A percentile compares a stretch with the other conserved stretches of the same genome.
Conservation (phyloP, 2,113 vertebrate genomes). For the Leptodactylus fuscus region DNA sequence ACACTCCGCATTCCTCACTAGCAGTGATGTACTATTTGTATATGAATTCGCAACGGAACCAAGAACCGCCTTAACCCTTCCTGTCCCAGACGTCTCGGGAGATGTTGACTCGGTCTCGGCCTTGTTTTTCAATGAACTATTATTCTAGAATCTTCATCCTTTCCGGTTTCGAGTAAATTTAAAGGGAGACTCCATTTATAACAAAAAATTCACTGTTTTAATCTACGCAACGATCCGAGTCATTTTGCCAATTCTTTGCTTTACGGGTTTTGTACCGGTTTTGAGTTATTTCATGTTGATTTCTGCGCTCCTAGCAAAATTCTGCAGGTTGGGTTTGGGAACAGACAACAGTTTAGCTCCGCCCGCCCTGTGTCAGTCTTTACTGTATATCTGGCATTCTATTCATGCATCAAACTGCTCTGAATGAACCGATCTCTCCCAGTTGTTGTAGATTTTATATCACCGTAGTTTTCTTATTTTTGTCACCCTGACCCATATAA, state of each 20-base stretch:
- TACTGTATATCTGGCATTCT: not conserved
- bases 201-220: not conserved
- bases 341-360: not conserved
- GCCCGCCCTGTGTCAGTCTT: not conserved
- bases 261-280: not conserved
- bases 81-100: not conserved
- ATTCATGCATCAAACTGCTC: not conserved
- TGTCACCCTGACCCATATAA: not conserved
- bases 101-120: too few species aligned
- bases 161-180: not conserved
- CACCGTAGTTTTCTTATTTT: not conserved
- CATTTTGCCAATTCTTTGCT: not conserved
- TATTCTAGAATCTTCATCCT: not conserved
- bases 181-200: not conserved
- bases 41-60: constrained; percentile 8
- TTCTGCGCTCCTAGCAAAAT: not conserved
- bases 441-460: too few species aligned
- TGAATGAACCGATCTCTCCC: too few species aligned
- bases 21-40: constrained; percentile 41
- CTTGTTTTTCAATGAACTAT: not conserved
- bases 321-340: not conserved
- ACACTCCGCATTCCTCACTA: constrained; percentile 35
- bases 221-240: not conserved
- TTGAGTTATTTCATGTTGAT: not conserved
- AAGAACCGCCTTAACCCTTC: constrained; percentile 11